Base-by-base conservation (phyloP, 2,888 invertebrate genomes). In the Noctua fimbriata region DNA sequence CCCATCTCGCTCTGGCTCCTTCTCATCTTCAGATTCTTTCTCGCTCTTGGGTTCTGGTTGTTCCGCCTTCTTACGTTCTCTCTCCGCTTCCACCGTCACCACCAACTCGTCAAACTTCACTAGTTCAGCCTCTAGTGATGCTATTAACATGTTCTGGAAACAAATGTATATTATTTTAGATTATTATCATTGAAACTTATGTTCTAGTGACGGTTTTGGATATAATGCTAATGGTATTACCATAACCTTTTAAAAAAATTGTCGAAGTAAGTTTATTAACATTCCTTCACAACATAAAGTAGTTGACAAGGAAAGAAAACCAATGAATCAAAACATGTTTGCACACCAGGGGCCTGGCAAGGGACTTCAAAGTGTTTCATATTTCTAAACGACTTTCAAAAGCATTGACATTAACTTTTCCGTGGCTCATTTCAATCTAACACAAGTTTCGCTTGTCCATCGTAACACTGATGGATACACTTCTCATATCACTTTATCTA, bases 71-170 rank as follows among this genome's bases (percentile, higher is more conserved):
- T 92, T 94, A 60, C 93, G 91, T 76, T 92, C 95, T 73, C 97
- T 97, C 93, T 98, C 98, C 73, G 97, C 97, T 88, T 98, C 97
- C 85, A 98, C 97, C 69, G 96, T 97, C 81, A 97, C 98, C 81
- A 98, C 96, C 80, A 98, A 95, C 82, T 98, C 98, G 92, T 99
- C 99, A 88, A 98, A 98, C 75, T 98, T 98, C 78, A 97, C 97
- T 71, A 99, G 95, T 91, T 98, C 98, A 41, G 97, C 97, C 91
- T 98, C 98, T 72, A 99, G 95, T 36, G 98, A 98, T 76, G 97
- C 96, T 77, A 99, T 98, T 76, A 99, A 95, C 89, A 96, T 96
- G 60, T 96, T 96, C 98, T 98, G 92, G 83, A 93, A 91, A 83
- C 24, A 28, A 70, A 79, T 65, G 49, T 66, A 16, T 41, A 14